These are phyloP conservation scores for Dermolepida albohirtum DNA, from an alignment of 2,888 invertebrate species.

Conservation along the genomic window DNA sequence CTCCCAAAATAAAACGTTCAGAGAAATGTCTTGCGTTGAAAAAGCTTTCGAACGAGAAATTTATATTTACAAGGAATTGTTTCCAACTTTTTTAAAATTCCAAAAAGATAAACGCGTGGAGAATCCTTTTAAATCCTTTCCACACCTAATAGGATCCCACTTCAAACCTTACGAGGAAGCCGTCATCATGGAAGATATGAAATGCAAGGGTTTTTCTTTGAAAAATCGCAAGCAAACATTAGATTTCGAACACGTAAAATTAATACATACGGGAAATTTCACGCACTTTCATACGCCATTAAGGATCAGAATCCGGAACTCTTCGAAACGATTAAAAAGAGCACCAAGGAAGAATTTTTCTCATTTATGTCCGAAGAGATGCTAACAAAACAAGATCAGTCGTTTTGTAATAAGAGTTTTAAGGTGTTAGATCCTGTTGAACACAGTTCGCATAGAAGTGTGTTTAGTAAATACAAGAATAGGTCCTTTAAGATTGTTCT, in stretches of 20 bases:
- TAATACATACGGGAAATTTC: constrained; percentile 54
- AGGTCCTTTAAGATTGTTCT: neutral
- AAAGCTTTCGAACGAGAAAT: constrained; percentile 53
- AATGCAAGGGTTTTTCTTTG: constrained; percentile 50
- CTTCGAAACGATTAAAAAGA: constrained; percentile 46
- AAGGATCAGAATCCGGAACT: constrained; percentile 50
- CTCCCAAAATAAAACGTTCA: constrained; percentile 47
- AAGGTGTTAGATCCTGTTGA: constrained; percentile 34
- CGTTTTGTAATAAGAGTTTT: neutral
- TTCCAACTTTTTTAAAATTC: constrained; percentile 50
- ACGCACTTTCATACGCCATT: constrained; percentile 54
- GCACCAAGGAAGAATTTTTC: constrained; percentile 41
- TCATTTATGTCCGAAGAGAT: too few relatives aligned
- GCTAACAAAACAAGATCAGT: too few relatives aligned
- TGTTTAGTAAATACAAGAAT: constrained; percentile 35
- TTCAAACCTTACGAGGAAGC: constrained; percentile 47
- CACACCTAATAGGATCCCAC: constrained; percentile 44
- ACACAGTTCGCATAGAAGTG: constrained; percentile 30
- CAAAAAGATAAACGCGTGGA: constrained; percentile 48
- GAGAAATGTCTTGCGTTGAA: constrained; percentile 48
- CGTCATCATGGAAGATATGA: constrained; percentile 53
- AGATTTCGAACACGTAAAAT: constrained; percentile 52
- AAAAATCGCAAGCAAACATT: constrained; percentile 47
- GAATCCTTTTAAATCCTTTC: constrained; percentile 35
- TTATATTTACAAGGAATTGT: constrained; percentile 52